Evolutionary conservation across 2,888 invertebrate genomes (phyloP).

Genomic region (Drosophila leonis): DNA sequence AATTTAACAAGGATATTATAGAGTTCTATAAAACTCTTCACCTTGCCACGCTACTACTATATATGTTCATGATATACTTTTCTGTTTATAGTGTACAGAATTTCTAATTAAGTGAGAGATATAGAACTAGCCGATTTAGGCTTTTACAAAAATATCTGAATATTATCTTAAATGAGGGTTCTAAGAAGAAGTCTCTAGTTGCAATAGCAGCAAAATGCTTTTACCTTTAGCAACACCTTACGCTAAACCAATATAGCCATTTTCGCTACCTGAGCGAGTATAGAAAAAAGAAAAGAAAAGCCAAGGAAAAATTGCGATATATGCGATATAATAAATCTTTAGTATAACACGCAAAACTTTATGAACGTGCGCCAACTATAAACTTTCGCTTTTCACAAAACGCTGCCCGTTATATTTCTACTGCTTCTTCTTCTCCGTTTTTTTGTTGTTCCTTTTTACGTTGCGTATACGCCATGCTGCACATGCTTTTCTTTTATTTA

Average conservation of each 20-base stretch:
- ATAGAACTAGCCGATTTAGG: no score
- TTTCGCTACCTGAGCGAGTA: neutral
- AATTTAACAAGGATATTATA: no score
- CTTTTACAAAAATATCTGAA: no score
- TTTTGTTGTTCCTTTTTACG: slow-evolving; percentile 21
- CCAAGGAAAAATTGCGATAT: slow-evolving; percentile 55
- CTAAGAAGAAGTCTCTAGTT: no score
- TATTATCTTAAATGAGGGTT: no score
- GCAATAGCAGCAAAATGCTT: no score
- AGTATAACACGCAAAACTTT: slow-evolving; percentile 78
- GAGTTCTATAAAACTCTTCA: no score
- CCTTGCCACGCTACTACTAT: no score
- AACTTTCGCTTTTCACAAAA: slow-evolving; percentile 71
- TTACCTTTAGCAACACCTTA: neutral
- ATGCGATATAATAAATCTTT: slow-evolving; percentile 76
- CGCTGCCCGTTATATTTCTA: slow-evolving; percentile 34
- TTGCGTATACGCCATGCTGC: slow-evolving; percentile 71
- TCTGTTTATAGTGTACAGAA: no score
- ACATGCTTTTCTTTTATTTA: slow-evolving; percentile 39
- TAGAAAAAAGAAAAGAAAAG: slow-evolving; percentile 27
- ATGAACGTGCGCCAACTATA: slow-evolving; percentile 77
- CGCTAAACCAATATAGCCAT: neutral
- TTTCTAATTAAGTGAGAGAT: no score
- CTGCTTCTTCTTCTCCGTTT: neutral
- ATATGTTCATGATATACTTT: no score